Conservation (phyloP, 2,797 vertebrate species). For the Poliocrania exsul region DNA sequence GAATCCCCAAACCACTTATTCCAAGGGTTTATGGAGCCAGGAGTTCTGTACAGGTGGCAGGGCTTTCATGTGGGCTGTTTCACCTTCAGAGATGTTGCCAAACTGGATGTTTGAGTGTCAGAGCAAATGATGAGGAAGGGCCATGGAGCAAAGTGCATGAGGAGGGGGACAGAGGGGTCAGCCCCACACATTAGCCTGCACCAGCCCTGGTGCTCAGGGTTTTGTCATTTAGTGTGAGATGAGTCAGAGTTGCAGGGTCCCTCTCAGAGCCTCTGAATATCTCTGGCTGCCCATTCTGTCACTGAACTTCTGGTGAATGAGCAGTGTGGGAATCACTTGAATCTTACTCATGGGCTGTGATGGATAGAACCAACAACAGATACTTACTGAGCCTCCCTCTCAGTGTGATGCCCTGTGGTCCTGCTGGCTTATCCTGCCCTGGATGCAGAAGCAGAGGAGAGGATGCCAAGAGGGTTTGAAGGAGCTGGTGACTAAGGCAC, state of each 20-base stretch:
- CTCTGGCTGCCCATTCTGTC: neutral
- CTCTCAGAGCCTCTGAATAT: neutral
- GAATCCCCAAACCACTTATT: neutral
- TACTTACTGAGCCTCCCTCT: accelerated
- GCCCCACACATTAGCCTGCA: neutral
- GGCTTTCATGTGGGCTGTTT: neutral
- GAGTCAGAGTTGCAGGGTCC: neutral
- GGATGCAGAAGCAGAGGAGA: neutral
- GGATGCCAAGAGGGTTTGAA: neutral
- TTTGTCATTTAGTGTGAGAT: neutral
- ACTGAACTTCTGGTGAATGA: accelerated
- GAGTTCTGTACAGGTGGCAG: accelerated
- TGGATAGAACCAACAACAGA: accelerated
- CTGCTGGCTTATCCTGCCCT: accelerated
- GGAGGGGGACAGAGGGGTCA: neutral
- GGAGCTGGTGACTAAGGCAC: neutral
- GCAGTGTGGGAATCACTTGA: accelerated
- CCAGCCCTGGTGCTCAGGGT: neutral
- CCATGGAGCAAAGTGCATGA: accelerated
- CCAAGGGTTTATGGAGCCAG: neutral
- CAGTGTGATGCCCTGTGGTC: accelerated
- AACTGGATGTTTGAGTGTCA: neutral
- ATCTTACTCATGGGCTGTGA: neutral
- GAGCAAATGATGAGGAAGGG: neutral
- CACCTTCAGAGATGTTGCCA: neutral